Evolutionary conservation across 2,113 vertebrate species (phyloP).

Genomic region (Sphyrna mokarran): DNA sequence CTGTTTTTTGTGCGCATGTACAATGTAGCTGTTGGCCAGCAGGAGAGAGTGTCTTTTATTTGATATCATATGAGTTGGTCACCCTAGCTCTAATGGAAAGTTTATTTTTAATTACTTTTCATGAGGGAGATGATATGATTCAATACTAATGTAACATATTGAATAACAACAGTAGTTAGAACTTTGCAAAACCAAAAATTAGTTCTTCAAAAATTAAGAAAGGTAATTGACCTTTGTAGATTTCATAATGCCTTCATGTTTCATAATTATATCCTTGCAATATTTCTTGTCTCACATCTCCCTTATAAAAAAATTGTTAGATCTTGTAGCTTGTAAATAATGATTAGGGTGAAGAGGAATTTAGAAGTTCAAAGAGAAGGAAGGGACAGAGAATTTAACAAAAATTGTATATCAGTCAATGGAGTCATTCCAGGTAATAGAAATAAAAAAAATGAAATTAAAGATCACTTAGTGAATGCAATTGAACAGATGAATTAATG

Average conservation of each 20-base stretch:
- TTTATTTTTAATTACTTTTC: neutral
- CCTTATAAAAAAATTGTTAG: neutral
- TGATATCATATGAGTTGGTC: no score
- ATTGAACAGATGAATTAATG: no score
- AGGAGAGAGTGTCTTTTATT: no score
- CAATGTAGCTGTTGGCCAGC: no score
- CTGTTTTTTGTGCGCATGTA: no score
- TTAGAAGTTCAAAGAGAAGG: no score
- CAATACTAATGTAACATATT: neutral
- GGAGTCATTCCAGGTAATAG: no score
- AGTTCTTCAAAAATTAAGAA: neutral
- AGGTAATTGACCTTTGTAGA: neutral
- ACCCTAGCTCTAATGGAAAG: neutral
- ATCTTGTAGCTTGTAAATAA: neutral
- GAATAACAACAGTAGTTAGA: neutral
- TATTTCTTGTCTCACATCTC: neutral
- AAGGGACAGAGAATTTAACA: no score
- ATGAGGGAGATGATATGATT: neutral
- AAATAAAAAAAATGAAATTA: no score
- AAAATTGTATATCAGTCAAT: no score
- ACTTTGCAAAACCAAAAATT: neutral
- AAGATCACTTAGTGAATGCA: no score
- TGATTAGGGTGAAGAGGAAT: neutral
- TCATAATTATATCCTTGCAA: neutral
- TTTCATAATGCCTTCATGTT: neutral